A percentile compares a stretch with the other conserved stretches of the same genome.
These are phyloP conservation scores for Phymatocera aterrima DNA, from an alignment of 2,888 invertebrate species.

Conservation along the genomic window DNA sequence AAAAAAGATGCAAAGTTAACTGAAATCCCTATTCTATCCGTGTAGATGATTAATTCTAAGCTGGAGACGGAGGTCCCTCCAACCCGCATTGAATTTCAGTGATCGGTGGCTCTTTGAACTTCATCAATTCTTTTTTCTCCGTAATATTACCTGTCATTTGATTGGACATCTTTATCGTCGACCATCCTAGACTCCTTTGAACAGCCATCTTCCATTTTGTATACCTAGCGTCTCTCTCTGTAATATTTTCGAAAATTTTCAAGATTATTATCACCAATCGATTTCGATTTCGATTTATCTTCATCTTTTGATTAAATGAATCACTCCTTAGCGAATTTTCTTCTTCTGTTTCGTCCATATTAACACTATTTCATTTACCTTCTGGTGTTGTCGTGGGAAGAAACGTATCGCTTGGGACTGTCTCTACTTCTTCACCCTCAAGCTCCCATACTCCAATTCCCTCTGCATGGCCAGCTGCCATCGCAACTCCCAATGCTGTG, in stretches of 20 bases:
- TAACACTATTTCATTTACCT: conserved; percentile 75
- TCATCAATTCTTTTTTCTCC: conserved; percentile 23
- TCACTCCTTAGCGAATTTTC: no score
- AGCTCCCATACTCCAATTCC: conserved; percentile 85
- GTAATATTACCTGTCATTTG: conserved; percentile 84
- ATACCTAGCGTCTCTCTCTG: conserved; percentile 89
- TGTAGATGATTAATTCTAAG: conserved; percentile 6
- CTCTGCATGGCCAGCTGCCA: conserved; percentile 90
- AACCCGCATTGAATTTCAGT: background rate
- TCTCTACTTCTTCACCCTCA: conserved; percentile 78
- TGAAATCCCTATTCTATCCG: background rate
- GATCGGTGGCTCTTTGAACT: background rate
- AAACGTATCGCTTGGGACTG: conserved; percentile 85
- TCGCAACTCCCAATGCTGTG: conserved; percentile 94
- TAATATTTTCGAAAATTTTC: conserved; percentile 3
- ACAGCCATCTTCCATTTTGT: conserved; percentile 97
- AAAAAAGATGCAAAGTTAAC: no score
- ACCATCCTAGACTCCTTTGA: conserved; percentile 93
- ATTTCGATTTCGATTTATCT: background rate
- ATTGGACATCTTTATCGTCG: conserved; percentile 83
- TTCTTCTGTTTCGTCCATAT: background rate
- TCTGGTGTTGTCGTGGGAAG: conserved; percentile 87
- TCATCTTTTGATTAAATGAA: no score
- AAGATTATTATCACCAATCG: background rate
- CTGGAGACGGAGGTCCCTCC: conserved; percentile 27